Percentiles rank a stretch among this genome's conserved stretches.
These are phyloP conservation scores for Drosophila baimaii DNA, from an alignment of 1,140 invertebrate genomes.

Conservation along the genomic window DNA sequence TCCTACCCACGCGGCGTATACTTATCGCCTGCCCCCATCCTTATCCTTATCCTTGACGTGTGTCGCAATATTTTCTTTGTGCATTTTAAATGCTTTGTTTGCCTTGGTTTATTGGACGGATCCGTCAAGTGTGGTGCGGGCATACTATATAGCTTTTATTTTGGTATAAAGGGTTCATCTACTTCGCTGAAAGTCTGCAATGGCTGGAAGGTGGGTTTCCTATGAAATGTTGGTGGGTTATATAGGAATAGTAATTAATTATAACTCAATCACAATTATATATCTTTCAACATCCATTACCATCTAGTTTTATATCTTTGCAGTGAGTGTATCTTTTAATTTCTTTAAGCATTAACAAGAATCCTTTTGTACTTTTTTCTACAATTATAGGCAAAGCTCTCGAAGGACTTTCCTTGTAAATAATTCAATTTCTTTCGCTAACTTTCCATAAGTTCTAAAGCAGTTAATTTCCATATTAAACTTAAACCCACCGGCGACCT, in stretches of 20 bases:
- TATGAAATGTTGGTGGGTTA: background rate
- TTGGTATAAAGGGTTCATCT: slow-evolving; percentile 8
- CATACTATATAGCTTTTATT: background rate
- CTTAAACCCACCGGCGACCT: background rate
- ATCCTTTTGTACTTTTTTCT: no score
- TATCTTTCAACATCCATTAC: no score
- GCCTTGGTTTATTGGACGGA: slow-evolving; percentile 55
- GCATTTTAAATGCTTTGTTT: slow-evolving; percentile 76
- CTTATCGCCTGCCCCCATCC: slow-evolving; percentile 36
- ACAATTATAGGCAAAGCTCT: no score
- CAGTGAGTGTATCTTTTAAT: background rate
- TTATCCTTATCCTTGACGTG: slow-evolving; percentile 43
- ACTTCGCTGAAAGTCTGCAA: background rate
- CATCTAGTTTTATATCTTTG: no score
- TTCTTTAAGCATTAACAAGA: no score
- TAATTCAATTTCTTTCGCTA: background rate
- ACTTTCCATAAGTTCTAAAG: background rate
- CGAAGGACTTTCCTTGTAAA: background rate
- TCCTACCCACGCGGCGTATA: slow-evolving; percentile 25
- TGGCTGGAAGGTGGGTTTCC: no score
- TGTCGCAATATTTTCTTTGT: slow-evolving; percentile 73
- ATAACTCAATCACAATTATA: no score
- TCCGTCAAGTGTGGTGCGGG: slow-evolving; percentile 29
- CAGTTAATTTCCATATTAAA: background rate
- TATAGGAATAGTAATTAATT: background rate